phyloP scores from a whole-genome alignment of 2,113 vertebrate genomes.

The Catagonus wagneri region DNA sequence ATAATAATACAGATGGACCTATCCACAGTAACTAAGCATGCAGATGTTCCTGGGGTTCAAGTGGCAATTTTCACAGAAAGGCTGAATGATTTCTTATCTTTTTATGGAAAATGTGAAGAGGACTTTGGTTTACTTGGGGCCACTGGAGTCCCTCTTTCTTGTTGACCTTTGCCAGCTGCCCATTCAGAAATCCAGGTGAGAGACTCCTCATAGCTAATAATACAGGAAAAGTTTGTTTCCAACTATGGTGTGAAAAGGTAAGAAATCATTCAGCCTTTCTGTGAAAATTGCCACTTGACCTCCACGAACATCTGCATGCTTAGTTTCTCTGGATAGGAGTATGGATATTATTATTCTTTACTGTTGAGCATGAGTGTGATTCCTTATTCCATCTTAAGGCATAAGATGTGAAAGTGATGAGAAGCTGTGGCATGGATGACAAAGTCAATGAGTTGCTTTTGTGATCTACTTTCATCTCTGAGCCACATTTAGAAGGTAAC shows the following conservation, averaged over 20 bases:
- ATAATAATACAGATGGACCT: not conserved
- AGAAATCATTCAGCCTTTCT: not conserved
- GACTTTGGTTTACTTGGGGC: constrained; percentile 24
- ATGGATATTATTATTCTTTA: constrained; percentile 1
- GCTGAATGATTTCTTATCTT: not conserved
- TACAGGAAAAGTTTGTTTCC: not conserved
- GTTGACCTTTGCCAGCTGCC: not conserved
- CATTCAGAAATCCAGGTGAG: not conserved
- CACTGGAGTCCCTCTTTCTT: not conserved
- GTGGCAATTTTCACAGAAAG: constrained; percentile 40
- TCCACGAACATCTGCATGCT: not conserved
- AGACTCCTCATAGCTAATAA: not conserved
- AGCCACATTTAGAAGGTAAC: constrained; percentile 23
- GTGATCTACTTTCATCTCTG: not conserved
- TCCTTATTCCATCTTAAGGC: no score
- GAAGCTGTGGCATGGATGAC: not conserved
- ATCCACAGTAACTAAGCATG: not conserved
- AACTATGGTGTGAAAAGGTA: not conserved
- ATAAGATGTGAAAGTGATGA: not conserved
- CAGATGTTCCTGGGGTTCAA: not conserved
- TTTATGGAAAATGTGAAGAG: constrained; percentile 2
- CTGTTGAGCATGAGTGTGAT: not conserved
- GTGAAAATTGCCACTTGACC: constrained; percentile 46
- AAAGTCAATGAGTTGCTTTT: not conserved
- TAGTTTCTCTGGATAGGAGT: not conserved